Evolutionary conservation across 1,140 invertebrate species (phyloP).

Genomic region (Lutraria rhynchaena): DNA sequence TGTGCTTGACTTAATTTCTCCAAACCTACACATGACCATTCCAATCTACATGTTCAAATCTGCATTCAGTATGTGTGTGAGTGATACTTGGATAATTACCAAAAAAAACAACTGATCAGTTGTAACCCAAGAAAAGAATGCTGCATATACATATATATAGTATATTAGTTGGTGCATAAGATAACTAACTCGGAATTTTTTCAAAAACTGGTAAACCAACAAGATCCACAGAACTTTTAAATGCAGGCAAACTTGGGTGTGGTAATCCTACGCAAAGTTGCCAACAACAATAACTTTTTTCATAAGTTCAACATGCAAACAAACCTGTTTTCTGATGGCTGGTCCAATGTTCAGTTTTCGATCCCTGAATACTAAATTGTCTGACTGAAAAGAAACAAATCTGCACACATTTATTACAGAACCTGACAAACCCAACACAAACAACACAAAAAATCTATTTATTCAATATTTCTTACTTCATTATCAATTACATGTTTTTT

Average conservation of each 20-base stretch:
- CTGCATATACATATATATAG: constrained; percentile 1
- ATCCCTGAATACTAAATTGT: constrained; percentile 90
- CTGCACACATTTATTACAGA: neutral
- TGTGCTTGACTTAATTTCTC: too few species aligned
- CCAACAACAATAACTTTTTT: neutral
- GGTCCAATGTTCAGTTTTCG: constrained; percentile 95
- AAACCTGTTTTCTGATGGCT: constrained; percentile 92
- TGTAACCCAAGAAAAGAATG: too few species aligned
- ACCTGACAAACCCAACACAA: too few species aligned
- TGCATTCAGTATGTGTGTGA: too few species aligned
- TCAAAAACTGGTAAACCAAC: constrained; percentile 23
- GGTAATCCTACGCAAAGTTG: constrained; percentile 30
- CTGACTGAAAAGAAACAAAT: constrained; percentile 84
- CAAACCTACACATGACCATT: too few species aligned
- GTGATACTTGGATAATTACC: too few species aligned
- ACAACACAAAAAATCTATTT: too few species aligned
- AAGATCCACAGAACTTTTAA: constrained; percentile 14
- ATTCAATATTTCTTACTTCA: too few species aligned
- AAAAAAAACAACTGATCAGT: too few species aligned
- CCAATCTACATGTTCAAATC: too few species aligned
- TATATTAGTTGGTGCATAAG: constrained; percentile 34
- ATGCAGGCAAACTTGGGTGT: constrained; percentile 41
- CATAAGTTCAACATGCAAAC: constrained; percentile 5
- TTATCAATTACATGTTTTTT: too few species aligned
- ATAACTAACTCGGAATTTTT: constrained; percentile 16